Conservation (phyloP, 2,113 vertebrate species). For the Proterorhinus semilunaris region DNA sequence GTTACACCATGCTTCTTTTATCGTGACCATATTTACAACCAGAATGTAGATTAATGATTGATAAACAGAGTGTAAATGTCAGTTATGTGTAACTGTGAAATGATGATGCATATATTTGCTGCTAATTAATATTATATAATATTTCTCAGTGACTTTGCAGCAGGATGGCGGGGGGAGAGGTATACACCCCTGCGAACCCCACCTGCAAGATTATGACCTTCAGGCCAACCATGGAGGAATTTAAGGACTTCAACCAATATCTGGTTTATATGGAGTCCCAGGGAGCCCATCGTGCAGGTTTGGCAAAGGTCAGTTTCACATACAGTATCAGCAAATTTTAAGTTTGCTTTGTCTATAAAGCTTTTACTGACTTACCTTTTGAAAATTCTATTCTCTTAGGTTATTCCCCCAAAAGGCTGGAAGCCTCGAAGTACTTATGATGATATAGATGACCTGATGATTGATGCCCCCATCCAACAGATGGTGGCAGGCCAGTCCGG, state of each 20-base stretch:
- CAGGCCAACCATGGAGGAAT: slow-evolving; percentile 91
- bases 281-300: slow-evolving; percentile 92
- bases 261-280: slow-evolving; percentile 92
- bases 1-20: neutral
- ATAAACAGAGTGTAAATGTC: no score
- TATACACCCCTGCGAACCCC: slow-evolving; percentile 82
- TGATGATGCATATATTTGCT: neutral
- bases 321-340: neutral
- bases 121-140: neutral
- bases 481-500: slow-evolving; percentile 96
- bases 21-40: no score
- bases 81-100: no score
- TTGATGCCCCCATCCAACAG: slow-evolving; percentile 95
- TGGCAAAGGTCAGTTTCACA: slow-evolving; percentile 85
- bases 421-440: slow-evolving; percentile 91
- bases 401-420: slow-evolving; percentile 95
- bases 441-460: slow-evolving; percentile 92
- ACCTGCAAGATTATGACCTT: slow-evolving; percentile 98
- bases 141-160: slow-evolving; percentile 10
- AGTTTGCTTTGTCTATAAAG: neutral
- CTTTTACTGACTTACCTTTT: neutral
- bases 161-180: slow-evolving; percentile 83
- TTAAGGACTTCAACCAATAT: slow-evolving; percentile 92
- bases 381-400: slow-evolving; percentile 66
- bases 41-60: no score